These are phyloP conservation scores for Oscheius sp. DNA, from an alignment of 2,888 invertebrate genomes.

Conservation along the genomic window DNA sequence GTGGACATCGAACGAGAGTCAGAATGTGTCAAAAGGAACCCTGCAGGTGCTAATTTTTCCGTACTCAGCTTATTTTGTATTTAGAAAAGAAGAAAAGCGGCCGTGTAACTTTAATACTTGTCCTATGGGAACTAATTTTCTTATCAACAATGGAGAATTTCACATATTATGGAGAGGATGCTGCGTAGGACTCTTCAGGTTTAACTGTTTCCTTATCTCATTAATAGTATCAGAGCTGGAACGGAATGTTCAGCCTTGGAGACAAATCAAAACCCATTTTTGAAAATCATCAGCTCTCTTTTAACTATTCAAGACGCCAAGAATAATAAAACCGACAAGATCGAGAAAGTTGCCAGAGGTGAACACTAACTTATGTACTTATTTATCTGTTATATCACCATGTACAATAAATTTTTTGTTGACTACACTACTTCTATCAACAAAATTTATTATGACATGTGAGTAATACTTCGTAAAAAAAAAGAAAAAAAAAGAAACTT, in stretches of 20 bases:
- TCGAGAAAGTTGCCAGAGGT: conserved; percentile 36
- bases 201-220: neutral
- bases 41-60: conserved; percentile 44
- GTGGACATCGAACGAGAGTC: conserved; percentile 57
- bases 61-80: neutral
- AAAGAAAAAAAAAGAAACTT: neutral
- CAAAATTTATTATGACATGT: conserved; percentile 21
- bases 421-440: no score
- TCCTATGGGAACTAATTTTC: conserved; percentile 65
- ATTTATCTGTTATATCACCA: neutral
- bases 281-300: conserved; percentile 47
- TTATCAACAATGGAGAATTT: conserved; percentile 68
- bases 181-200: conserved; percentile 66
- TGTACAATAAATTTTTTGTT: neutral
- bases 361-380: conserved; percentile 38
- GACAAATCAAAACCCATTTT: conserved; percentile 57
- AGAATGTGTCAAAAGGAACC: conserved; percentile 54
- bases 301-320: conserved; percentile 46
- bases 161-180: conserved; percentile 69
- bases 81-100: conserved; percentile 61
- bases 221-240: conserved; percentile 36
- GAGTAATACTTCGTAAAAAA: conserved; percentile 23
- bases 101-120: conserved; percentile 67
- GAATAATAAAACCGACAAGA: conserved; percentile 38
- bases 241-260: conserved; percentile 57